phyloP scores from a whole-genome alignment of 37 sponge, comb jelly and placozoan genomes.

The Aplysina aerophoba region DNA sequence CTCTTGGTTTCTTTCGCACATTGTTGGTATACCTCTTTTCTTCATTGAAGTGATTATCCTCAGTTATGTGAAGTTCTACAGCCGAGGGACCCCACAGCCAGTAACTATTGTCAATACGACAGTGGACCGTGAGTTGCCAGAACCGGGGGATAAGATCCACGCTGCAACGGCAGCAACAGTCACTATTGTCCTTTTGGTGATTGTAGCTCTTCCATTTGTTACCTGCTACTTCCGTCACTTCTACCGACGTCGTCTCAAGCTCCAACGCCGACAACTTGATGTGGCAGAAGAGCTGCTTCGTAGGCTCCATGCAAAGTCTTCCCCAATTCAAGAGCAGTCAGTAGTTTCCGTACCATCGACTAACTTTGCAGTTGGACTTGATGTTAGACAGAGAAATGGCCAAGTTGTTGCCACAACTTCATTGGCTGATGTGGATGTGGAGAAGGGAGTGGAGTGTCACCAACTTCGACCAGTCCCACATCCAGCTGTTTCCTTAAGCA shows the following conservation, averaged over 20 bases:
- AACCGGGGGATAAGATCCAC: no score
- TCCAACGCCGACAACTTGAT: neutral
- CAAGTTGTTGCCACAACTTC: no score
- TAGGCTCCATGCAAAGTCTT: neutral
- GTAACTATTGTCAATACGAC: no score
- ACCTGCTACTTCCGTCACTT: neutral
- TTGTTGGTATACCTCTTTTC: slow-evolving; percentile 64
- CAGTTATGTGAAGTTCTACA: slow-evolving; percentile 74
- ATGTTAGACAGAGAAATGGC: no score
- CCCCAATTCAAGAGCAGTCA: neutral
- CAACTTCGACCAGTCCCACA: no score
- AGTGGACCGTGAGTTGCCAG: no score
- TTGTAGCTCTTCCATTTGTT: neutral
- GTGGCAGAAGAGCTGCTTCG: slow-evolving; percentile 9
- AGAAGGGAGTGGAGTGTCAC: no score
- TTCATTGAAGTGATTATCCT: slow-evolving; percentile 61
- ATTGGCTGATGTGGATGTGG: no score
- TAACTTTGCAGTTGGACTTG: no score
- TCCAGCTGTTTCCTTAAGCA: no score
- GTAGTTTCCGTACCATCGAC: no score
- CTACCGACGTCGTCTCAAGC: neutral
- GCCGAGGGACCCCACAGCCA: no score
- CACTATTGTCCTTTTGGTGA: neutral
- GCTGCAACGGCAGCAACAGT: slow-evolving; percentile 55
- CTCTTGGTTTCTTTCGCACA: slow-evolving; percentile 73